These are phyloP conservation scores for Anarrhichthys ocellatus DNA, from an alignment of 2,113 vertebrate species.

Conservation along the genomic window DNA sequence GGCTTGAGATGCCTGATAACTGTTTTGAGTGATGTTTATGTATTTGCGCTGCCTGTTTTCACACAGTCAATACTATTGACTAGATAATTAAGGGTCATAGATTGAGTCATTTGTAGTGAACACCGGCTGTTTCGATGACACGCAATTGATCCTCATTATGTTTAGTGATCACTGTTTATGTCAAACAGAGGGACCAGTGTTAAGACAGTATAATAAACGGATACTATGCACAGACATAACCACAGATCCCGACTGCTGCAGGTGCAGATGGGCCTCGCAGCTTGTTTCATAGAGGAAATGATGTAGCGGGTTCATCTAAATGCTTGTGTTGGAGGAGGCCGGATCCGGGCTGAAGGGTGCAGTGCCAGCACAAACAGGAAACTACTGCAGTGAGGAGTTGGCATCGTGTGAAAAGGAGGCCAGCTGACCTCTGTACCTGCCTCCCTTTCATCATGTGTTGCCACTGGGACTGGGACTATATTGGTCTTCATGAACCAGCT, in stretches of 20 bases:
- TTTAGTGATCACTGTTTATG: not conserved
- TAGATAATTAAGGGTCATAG: not conserved
- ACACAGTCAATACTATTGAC: conserved; percentile 21
- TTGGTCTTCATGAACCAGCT: conserved; percentile 42
- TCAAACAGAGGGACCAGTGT: not conserved
- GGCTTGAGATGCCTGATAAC: not conserved
- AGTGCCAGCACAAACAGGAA: too few relatives aligned
- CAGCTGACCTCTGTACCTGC: conserved; percentile 65
- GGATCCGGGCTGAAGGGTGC: not conserved
- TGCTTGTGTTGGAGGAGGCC: conserved; percentile 27
- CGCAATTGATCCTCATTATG: not conserved
- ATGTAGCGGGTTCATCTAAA: not conserved
- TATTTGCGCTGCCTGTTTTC: not conserved
- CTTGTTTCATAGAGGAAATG: conserved; percentile 5
- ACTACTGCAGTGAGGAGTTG: conserved; percentile 57
- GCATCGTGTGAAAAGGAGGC: conserved; percentile 69
- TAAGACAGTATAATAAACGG: not conserved
- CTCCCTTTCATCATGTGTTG: conserved; percentile 55
- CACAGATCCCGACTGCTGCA: not conserved
- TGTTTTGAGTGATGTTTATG: conserved; percentile 9
- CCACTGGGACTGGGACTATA: conserved; percentile 53
- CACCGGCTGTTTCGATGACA: not conserved
- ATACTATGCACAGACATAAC: not conserved
- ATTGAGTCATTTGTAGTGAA: not conserved
- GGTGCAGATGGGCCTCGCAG: not conserved